Percentiles rank a stretch among this genome's conserved stretches.
Evolutionary conservation across 2,888 invertebrate genomes (phyloP).

Genomic region (Pycnomerus fuliginosus): DNA sequence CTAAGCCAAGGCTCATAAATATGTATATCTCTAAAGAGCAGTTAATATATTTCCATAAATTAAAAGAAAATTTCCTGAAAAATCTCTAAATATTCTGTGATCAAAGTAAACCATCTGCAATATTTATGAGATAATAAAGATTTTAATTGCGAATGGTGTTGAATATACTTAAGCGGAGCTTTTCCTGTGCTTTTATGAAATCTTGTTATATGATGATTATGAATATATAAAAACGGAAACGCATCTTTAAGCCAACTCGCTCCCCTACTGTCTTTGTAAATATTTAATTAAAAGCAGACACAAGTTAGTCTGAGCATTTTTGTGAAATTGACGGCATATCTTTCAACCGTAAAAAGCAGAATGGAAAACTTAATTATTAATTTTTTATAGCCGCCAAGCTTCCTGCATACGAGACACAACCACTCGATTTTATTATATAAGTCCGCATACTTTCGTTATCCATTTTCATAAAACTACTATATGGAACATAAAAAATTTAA

Average conservation of each 20-base stretch:
- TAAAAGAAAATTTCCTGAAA: constrained; percentile 15
- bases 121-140: constrained; percentile 24
- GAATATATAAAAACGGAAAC: constrained; percentile 21
- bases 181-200: constrained; percentile 15
- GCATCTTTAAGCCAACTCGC: constrained; percentile 12
- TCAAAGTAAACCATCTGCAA: constrained; percentile 19
- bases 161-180: constrained; percentile 10
- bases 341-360: constrained; percentile 10
- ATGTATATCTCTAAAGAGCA: constrained; percentile 28
- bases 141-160: constrained; percentile 18
- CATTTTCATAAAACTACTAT: constrained; percentile 17
- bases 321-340: constrained; percentile 14
- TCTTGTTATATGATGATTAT: constrained; percentile 9
- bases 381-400: constrained; percentile 6
- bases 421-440: neutral
- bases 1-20: constrained; percentile 27
- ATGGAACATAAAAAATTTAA: constrained; percentile 21
- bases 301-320: constrained; percentile 28
- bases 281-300: constrained; percentile 27
- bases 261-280: constrained; percentile 16
- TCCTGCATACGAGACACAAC: neutral
- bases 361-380: constrained; percentile 24
- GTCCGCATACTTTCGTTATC: constrained; percentile 11
- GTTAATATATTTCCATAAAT: constrained; percentile 33
- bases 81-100: constrained; percentile 6